Evolutionary conservation across 2,888 invertebrate genomes (phyloP).

Genomic region (Netelia melanura): DNA sequence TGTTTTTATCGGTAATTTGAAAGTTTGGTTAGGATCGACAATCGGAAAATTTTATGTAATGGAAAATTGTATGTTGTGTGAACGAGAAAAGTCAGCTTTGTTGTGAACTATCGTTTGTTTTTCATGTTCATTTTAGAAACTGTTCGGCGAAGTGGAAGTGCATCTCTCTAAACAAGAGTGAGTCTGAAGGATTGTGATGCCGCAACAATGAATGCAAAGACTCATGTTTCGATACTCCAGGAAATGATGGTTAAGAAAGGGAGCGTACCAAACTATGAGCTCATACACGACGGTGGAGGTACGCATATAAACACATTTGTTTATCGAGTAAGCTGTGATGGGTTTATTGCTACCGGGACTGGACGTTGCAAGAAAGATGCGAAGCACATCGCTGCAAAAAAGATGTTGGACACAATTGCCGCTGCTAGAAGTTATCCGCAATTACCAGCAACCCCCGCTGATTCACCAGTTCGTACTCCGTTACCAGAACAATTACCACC

Average conservation of each 20-base stretch:
- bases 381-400: slow-evolving; percentile 84
- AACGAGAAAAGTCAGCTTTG: too few relatives aligned
- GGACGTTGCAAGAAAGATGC: slow-evolving; percentile 85
- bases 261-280: slow-evolving; percentile 86
- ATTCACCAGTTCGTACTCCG: slow-evolving; percentile 78
- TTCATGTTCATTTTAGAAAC: background rate
- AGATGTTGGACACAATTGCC: slow-evolving; percentile 80
- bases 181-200: slow-evolving; percentile 10
- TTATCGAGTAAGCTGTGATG: slow-evolving; percentile 81
- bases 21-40: background rate
- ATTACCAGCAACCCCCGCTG: slow-evolving; percentile 77
- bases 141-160: background rate
- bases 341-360: slow-evolving; percentile 78
- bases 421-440: slow-evolving; percentile 76
- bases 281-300: slow-evolving; percentile 82
- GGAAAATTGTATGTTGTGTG: too few relatives aligned
- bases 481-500: slow-evolving; percentile 69
- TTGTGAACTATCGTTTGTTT: too few relatives aligned
- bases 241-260: slow-evolving; percentile 88
- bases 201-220: slow-evolving; percentile 85
- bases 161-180: background rate
- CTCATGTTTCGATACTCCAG: slow-evolving; percentile 89
- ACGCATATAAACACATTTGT: slow-evolving; percentile 83
- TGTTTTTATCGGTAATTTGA: background rate
- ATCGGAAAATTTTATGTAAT: background rate